These are phyloP conservation scores for Ylistrum balloti DNA, from an alignment of 1,140 invertebrate genomes.

Conservation along the genomic window DNA sequence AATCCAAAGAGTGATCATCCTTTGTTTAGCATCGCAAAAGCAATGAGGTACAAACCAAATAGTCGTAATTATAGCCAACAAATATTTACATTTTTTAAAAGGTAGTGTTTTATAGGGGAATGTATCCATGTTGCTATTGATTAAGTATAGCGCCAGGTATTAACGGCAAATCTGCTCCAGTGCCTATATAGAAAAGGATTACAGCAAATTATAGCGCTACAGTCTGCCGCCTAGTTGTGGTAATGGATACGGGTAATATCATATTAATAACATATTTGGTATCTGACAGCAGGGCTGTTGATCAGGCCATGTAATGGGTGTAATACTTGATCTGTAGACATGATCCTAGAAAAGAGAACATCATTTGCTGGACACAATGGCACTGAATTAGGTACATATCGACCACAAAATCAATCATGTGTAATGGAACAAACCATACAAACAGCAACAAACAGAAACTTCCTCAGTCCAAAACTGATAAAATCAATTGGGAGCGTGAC, in stretches of 20 bases:
- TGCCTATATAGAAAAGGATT: conserved; percentile 22
- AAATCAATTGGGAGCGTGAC: too few species aligned
- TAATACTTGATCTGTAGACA: background rate
- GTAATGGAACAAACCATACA: background rate
- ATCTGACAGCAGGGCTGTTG: background rate
- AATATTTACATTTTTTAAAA: conserved; percentile 41
- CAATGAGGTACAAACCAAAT: conserved; percentile 21
- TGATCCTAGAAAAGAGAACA: conserved; percentile 25
- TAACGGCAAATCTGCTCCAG: background rate
- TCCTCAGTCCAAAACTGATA: too few species aligned
- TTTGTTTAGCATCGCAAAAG: conserved; percentile 34
- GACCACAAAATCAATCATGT: background rate
- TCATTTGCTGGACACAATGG: background rate
- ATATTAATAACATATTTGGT: conserved; percentile 23
- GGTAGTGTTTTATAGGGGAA: conserved; percentile 1
- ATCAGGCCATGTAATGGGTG: conserved; percentile 8
- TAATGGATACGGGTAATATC: conserved; percentile 38
- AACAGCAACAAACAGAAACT: too few species aligned
- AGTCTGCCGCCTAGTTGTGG: background rate
- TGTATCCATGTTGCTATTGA: conserved; percentile 27
- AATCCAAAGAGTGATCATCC: background rate
- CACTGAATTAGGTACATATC: background rate
- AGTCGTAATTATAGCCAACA: conserved; percentile 32
- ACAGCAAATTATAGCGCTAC: background rate
- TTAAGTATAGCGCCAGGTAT: conserved; percentile 19